Evolutionary conservation across 2,888 invertebrate genomes (phyloP).

Genomic region (Drosophila stalkeri): DNA sequence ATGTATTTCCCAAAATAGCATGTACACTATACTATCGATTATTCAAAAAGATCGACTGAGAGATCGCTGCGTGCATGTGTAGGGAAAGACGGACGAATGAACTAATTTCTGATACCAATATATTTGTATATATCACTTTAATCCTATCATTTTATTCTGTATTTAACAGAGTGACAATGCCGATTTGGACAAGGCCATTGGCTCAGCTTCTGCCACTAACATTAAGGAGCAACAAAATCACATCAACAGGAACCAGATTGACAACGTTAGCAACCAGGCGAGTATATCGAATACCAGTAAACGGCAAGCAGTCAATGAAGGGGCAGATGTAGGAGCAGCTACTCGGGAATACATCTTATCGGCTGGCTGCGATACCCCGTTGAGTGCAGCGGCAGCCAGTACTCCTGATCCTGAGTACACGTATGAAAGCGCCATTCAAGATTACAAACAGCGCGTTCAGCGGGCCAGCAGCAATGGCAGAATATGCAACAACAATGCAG

Average conservation of each 20-base stretch:
- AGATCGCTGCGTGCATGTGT: too few species aligned
- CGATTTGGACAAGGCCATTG: conserved; percentile 85
- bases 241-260: conserved; percentile 70
- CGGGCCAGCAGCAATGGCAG: conserved; percentile 84
- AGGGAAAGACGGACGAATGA: too few species aligned
- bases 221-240: conserved; percentile 66
- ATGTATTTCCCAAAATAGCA: too few species aligned
- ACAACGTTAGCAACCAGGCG: conserved; percentile 36
- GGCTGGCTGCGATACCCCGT: conserved; percentile 89
- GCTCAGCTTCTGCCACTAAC: conserved; percentile 36
- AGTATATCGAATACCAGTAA: conserved; percentile 53
- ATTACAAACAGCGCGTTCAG: conserved; percentile 92
- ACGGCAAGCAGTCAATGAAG: conserved; percentile 23
- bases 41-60: too few species aligned
- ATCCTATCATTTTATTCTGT: not conserved
- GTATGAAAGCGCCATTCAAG: conserved; percentile 94
- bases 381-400: conserved; percentile 89
- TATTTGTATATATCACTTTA: not conserved
- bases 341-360: conserved; percentile 83
- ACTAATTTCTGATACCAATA: too few species aligned
- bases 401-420: conserved; percentile 92
- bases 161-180: conserved; percentile 87
- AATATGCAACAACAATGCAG: conserved; percentile 56
- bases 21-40: too few species aligned
- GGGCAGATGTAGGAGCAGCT: conserved; percentile 48